Evolutionary conservation across 2,888 invertebrate species (phyloP), one percentile per base, ranked within the genome.

Genomic region (Gastrophysa polygoni): DNA sequence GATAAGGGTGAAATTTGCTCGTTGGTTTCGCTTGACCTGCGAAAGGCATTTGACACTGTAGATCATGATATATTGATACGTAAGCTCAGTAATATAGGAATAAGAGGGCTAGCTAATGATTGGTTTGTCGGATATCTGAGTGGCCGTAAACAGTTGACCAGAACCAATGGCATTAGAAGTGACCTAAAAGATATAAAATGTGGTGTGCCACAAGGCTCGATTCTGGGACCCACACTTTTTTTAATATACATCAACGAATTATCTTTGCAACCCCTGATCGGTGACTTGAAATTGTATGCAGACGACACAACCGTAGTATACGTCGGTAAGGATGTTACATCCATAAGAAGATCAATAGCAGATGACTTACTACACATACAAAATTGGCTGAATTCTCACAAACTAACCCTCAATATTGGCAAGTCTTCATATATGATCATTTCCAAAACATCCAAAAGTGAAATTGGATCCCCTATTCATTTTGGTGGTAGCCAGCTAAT

Each of bases 341-440:
- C 46, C n/a, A 46, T 17, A 7, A 46, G n/a, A 46, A 16, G 46
- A 46, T 18, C 18, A 17, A 46, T 46, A 46, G 20, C 46, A 46
- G 20, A 18, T 46, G 46, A 46, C 20, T 17, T 46, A 46, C 17
- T 11, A 46, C 46, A 10, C 46, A 16, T 46, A 17, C 17, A 46
- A 46, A n/a, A 8, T 17, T 46, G 46, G 46, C 46, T 46, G 43
- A 43, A 43, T n/a, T 43, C 43, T 17, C 43, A 43, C 43, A 46
- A 46, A 16, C 46, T 46, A 46, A 46, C 46, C 46, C 46, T 46
- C 2, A 17, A 17, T 4, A 46, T 46, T 16, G 43, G n/a, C 43
- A 43, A 43, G 43, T 43, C 43, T 8, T 46, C 46, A 18, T 46
- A 16, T 46, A 46, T 46, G 14, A 17, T 46, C 16, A 46, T 46